Percentiles rank a stretch among this genome's conserved stretches.
Evolutionary conservation across 2,113 vertebrate genomes (phyloP).

Genomic region (Columba livia): DNA sequence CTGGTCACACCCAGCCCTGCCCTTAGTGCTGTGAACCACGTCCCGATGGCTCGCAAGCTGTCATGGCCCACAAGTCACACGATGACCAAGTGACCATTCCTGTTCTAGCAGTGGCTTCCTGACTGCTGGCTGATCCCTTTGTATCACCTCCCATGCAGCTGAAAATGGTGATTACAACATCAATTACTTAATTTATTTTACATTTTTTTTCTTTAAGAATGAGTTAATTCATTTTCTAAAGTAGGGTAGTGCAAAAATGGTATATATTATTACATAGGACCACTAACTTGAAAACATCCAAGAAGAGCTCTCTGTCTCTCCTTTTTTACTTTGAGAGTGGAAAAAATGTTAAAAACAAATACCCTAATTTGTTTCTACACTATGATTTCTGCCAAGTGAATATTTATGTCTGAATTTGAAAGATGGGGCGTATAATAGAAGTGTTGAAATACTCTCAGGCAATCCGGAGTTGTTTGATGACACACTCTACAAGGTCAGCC

Average conservation of each 20-base stretch:
- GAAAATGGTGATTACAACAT: background rate
- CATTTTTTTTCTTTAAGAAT: background rate
- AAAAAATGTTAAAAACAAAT: constrained; percentile 18
- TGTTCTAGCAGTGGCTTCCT: background rate
- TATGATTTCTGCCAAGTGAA: constrained; percentile 40
- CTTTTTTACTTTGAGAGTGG: background rate
- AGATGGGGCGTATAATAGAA: background rate
- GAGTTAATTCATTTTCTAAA: background rate
- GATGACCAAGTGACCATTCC: background rate
- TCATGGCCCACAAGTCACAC: background rate
- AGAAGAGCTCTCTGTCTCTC: background rate
- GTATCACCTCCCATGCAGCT: background rate
- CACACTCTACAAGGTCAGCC: background rate
- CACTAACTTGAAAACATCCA: background rate
- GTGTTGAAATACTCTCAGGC: constrained; percentile 18
- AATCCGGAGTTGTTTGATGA: background rate
- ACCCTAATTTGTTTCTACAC: background rate
- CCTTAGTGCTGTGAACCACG: background rate
- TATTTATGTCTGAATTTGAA: constrained; percentile 47
- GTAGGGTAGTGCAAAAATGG: background rate
- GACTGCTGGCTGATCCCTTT: background rate
- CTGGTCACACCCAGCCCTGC: background rate
- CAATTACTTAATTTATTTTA: background rate
- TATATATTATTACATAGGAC: background rate
- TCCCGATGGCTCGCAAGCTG: background rate